Base-by-base conservation (phyloP, 1,140 invertebrate species). In the Sycophila sp. region DNA sequence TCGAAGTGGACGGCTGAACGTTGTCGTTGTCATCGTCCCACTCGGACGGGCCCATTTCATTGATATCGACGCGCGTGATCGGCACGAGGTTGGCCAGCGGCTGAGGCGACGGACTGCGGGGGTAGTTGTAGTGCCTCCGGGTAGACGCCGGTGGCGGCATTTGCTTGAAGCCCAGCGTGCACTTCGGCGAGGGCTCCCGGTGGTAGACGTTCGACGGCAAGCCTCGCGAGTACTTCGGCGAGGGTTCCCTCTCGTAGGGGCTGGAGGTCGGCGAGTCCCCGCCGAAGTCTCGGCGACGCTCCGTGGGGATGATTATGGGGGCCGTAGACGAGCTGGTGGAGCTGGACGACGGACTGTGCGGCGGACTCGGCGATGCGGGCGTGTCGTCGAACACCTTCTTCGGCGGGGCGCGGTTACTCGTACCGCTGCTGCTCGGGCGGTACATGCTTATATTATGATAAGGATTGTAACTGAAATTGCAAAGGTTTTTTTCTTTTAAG, bases 331-430 rank as follows among this genome's bases (percentile, higher is more conserved):
- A 6, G 4, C 47, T 5, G 0, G 30, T 7, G 11, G 1, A 6
- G 3, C 36, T n/a, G 2, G 24, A 28, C 13, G 45, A 22, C 0
- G 80, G 80, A 73, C 79, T 82, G 4, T 75, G 68, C 1, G 82
- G 77, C 24, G 85, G 83, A 78, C 81, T 86, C 2, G 86, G 86
- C 71, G 85, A 87, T 2, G 79, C 79, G 3, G 86, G 86, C 6
- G 85, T 85, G 40, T 82, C 79, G 1, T 81, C 75, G 5, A 34
- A 65, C 0, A 64, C 15, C 11, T 59, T 71, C 17, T 51, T 59
- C 4, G 0, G 10, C 17, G 17, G 40, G 28, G 19, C 5, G 17
- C 32, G 49, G 11, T 42, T 38, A 22, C n/a, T 17, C 17, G 22
- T 56, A 6, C 22, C 36, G 4, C 32, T 63, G 19, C 49, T 64